Evolutionary conservation across 2,113 vertebrate genomes (phyloP), one percentile per base, ranked within the genome.

Genomic region (Dicaeum eximium): DNA sequence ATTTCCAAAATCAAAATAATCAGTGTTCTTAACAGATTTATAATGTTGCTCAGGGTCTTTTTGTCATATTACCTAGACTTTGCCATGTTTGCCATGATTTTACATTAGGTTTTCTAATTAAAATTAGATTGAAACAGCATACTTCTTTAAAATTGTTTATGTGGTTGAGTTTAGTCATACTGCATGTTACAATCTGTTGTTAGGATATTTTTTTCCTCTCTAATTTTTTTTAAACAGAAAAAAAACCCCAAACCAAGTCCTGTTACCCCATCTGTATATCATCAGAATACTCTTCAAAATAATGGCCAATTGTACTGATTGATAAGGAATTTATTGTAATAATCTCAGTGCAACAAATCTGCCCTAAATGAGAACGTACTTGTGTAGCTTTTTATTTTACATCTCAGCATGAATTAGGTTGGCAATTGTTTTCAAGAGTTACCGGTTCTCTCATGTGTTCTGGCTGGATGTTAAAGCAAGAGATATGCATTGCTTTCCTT

Each of bases 21-120:
- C 82, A 94, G 95, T 96, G 95, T 97, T 97, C 93, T 96, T 83
- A 86, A 91, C 37, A 73, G 86, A 91, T 69, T 66, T 47, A n/a
- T 75, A 33, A 45, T 45, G 84, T 90, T 94, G 91, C 93, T 97
- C 94, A 94, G 74, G 93, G 96, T 94, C 75, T 88, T 93, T 92
- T 95, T 95, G 80, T 92, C 95, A 71, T 56, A 28, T 80, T 70
- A 93, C 71, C 31, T 61, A 81, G 80, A 80, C 64, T 92, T 80
- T 90, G 80, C 77, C 86, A 64, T 87, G 94, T 96, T 94, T 88
- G 61, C 79, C 71, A 92, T 67, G 78, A 90, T 84, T 97, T 96
- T 94, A 78, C 88, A 30, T 96, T 95, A 94, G 94, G 58, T 62
- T 93, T 95, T 66, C 48, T 94, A 79, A 86, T 79, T 92, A 95